Base-by-base conservation (phyloP, 1,140 invertebrate genomes). In the Drosophila leontia region DNA sequence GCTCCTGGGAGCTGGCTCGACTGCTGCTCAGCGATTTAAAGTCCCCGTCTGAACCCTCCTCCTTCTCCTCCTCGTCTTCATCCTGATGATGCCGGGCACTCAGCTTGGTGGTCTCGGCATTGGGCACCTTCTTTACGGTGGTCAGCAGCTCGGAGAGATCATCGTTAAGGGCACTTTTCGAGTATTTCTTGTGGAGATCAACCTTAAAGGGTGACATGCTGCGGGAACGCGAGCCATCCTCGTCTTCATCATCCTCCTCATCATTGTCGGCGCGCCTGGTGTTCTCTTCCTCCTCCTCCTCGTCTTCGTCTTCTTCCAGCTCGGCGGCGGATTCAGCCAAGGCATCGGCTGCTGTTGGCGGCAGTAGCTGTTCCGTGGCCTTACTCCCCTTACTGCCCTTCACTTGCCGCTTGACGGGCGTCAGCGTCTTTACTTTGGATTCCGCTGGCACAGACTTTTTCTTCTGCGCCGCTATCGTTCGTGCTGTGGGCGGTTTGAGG, bases 151-250 rank as follows among this genome's bases (percentile, higher is more conserved):
- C 88, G 44, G 85, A 88, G 51, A 92, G 81, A 91, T 92, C 91
- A 75, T 92, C 91, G 58, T 92, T 93, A 61, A 92, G 86, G 44
- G 92, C 92, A 82, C 92, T 92, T 88, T 93, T 92, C 48, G 92
- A 92, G 88, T 93, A 93, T 92, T 93, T 93, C 56, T 93, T 92
- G 68, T 93, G 92, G 32, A 93, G 81, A 92, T 93, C 92, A 64
- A 93, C 92, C 58, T 93, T 93, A 32, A 92, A 93, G 7, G 91
- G 91, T 3, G 91, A 92, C 88, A 91, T 91, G 61, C 91, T 92
- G 39, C 88, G 83, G 13, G 82, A 90, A 35, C 80, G 35, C 55
- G 74, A 71, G 79, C 78, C 82, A 34, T 85, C 75, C 17, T 77
- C 80, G 11, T 83, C 82, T 5, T 88, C 75, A 3, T 83, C 75